These are phyloP conservation scores for Ptilodon capucinus DNA, from an alignment of 2,888 invertebrate genomes.

Conservation along the genomic window DNA sequence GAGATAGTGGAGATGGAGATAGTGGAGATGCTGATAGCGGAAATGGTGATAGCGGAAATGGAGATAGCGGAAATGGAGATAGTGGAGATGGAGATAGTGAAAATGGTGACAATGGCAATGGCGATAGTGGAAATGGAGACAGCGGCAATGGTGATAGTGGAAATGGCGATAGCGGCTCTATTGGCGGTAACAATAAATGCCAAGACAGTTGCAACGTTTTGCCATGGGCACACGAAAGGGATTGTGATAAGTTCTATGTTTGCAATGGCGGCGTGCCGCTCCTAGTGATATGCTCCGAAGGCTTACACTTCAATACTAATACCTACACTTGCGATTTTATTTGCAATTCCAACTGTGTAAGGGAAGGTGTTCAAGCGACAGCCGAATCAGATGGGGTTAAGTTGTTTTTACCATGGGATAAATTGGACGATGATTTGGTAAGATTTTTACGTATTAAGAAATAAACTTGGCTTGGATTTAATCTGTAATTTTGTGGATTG, in stretches of 20 bases:
- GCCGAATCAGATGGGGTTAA: conserved; percentile 42
- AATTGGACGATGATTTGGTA: conserved; percentile 30
- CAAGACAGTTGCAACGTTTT: conserved; percentile 50
- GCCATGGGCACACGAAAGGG: conserved; percentile 61
- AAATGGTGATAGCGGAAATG: neutral
- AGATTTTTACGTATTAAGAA: conserved; percentile 1
- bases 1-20: neutral
- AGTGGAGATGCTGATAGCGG: conserved; percentile 7
- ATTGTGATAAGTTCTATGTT: conserved; percentile 68
- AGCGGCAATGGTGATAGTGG: neutral
- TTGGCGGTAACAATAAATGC: conserved; percentile 35
- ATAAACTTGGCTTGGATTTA: too few relatives aligned
- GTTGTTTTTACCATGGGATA: conserved; percentile 55
- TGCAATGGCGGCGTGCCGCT: conserved; percentile 49
- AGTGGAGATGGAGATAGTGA: neutral
- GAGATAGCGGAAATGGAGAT: conserved; percentile 1
- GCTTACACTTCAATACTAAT: conserved; percentile 60
- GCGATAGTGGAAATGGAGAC: neutral
- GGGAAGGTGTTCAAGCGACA: conserved; percentile 38
- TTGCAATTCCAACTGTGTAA: conserved; percentile 54
- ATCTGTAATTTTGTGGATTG: too few relatives aligned
- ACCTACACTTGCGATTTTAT: conserved; percentile 62
- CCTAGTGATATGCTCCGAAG: conserved; percentile 55
- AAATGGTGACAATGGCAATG: conserved; percentile 7
- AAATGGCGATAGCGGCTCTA: neutral